Conservation (phyloP, 2,113 vertebrate genomes). For the Colius striatus region DNA sequence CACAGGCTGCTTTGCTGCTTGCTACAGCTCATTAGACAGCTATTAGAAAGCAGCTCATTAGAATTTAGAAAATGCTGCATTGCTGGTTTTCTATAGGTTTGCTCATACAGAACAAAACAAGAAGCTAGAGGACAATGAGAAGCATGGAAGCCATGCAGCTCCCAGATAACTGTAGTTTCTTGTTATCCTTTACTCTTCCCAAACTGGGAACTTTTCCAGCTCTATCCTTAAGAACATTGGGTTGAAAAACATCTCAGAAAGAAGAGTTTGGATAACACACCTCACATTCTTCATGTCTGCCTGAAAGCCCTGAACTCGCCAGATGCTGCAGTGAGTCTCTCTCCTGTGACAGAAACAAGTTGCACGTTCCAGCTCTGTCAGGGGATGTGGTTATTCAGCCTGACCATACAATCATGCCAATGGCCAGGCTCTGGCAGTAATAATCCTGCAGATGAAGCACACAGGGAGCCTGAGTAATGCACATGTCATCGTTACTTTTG, state of each 20-base stretch:
- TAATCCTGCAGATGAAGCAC: neutral
- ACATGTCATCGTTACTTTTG: accelerated
- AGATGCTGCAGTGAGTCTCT: neutral
- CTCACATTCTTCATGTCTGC: neutral
- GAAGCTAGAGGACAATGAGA: neutral
- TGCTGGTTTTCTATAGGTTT: slow-evolving; percentile 35
- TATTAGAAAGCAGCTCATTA: slow-evolving; percentile 48
- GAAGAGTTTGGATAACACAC: accelerated
- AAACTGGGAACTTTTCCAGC: neutral
- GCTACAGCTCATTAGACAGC: slow-evolving; percentile 47
- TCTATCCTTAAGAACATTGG: neutral
- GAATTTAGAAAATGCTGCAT: slow-evolving; percentile 22
- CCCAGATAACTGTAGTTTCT: neutral
- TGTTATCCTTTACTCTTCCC: neutral
- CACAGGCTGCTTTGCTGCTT: neutral
- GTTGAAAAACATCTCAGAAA: neutral
- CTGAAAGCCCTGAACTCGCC: neutral
- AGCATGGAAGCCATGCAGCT: neutral
- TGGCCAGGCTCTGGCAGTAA: neutral
- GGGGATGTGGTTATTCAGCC: neutral
- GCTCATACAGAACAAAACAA: neutral
- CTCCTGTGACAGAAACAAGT: neutral
- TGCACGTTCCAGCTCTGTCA: no score
- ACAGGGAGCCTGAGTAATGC: neutral
- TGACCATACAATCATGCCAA: neutral